Percentiles rank a stretch among this genome's conserved stretches.
phyloP scores from a whole-genome alignment of 2,888 invertebrate species.

The Epistrophella euchroma region DNA sequence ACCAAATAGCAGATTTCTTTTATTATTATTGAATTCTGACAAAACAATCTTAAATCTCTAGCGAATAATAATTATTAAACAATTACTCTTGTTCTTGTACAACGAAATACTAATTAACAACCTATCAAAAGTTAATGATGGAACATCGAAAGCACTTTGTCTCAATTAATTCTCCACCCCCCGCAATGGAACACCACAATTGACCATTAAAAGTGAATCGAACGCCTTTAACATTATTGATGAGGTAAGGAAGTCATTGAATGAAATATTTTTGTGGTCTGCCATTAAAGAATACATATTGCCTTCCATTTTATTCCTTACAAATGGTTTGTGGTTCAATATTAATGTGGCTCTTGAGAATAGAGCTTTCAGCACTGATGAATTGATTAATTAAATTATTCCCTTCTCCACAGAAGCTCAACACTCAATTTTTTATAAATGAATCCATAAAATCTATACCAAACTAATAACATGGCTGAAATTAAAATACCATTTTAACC shows the following conservation, averaged over 20 bases:
- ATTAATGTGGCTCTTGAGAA: background rate
- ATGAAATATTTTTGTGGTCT: slow-evolving; percentile 25
- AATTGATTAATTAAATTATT: background rate
- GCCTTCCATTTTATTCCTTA: background rate
- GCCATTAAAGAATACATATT: slow-evolving; percentile 3
- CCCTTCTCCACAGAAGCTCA: background rate
- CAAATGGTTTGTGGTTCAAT: background rate
- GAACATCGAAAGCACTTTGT: slow-evolving; percentile 41
- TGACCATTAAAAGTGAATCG: slow-evolving; percentile 33
- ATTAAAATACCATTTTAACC: slow-evolving; percentile 27
- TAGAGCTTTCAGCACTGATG: background rate
- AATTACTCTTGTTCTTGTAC: slow-evolving; percentile 18
- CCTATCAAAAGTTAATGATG: slow-evolving; percentile 43
- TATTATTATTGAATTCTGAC: background rate
- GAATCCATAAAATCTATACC: slow-evolving; percentile 1
- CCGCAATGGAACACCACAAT: background rate
- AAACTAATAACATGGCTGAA: background rate
- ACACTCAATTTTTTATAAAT: background rate
- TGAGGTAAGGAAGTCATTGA: slow-evolving; percentile 29
- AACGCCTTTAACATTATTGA: slow-evolving; percentile 33
- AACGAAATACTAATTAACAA: slow-evolving; percentile 34
- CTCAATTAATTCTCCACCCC: slow-evolving; percentile 31
- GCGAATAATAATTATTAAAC: slow-evolving; percentile 14
- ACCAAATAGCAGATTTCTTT: too few species aligned
- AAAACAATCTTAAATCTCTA: slow-evolving; percentile 1